Evolutionary conservation across 2,113 vertebrate genomes (phyloP).

Genomic region (Vireo altiloquus): DNA sequence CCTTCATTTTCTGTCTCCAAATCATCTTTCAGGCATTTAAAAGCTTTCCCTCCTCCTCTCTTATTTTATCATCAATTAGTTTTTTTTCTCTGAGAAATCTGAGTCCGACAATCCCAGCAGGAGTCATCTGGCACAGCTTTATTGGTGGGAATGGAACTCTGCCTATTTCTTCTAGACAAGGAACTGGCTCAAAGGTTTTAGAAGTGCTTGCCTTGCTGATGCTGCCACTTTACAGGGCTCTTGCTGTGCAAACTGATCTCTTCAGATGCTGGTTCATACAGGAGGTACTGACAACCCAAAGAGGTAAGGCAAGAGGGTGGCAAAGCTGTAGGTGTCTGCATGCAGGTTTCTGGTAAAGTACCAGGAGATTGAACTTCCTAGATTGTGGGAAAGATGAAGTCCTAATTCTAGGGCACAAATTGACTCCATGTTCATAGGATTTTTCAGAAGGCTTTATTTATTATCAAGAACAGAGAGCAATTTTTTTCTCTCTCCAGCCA

Average conservation of each 20-base stretch:
- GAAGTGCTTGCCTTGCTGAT: background rate
- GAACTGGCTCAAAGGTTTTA: background rate
- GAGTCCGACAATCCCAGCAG: background rate
- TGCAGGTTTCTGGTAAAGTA: background rate
- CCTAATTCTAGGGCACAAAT: too few relatives aligned
- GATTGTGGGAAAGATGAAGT: too few relatives aligned
- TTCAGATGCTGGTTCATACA: background rate
- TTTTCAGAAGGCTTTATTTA: too few relatives aligned
- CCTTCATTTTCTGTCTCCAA: constrained; percentile 9
- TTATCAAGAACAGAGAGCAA: too few relatives aligned
- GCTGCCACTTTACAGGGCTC: background rate
- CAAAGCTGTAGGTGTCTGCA: background rate
- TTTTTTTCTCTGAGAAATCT: background rate
- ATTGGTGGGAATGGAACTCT: background rate
- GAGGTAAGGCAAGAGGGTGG: background rate
- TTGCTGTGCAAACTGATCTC: background rate
- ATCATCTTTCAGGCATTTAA: background rate
- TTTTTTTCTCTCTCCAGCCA: too few relatives aligned
- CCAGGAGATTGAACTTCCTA: background rate
- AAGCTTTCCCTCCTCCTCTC: constrained; percentile 2
- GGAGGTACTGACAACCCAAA: background rate
- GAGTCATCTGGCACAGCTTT: background rate
- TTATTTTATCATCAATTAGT: background rate
- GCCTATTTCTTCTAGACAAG: background rate
- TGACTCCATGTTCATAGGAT: too few relatives aligned